Evolutionary conservation across 2,113 vertebrate species (phyloP).

Genomic region (Catharus fuscescens): DNA sequence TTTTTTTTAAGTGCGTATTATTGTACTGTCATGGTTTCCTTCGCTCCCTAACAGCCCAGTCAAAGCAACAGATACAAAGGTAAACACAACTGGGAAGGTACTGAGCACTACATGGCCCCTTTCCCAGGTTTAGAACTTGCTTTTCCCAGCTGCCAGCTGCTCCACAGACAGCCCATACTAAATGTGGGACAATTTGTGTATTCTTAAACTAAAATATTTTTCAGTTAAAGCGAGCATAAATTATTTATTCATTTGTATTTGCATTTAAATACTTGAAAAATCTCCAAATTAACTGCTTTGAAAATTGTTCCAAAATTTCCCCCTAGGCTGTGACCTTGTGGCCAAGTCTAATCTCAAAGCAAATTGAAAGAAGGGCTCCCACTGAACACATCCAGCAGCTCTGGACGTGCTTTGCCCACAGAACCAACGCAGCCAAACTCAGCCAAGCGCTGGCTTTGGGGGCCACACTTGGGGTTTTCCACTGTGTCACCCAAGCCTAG

Average conservation of each 20-base stretch:
- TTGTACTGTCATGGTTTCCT: not conserved
- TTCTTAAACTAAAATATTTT: slow-evolving; percentile 49
- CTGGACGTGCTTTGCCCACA: not conserved
- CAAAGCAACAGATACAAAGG: slow-evolving; percentile 38
- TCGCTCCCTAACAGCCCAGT: not conserved
- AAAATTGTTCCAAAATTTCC: slow-evolving; percentile 32
- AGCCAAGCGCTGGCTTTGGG: fast-evolving
- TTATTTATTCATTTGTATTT: slow-evolving; percentile 64
- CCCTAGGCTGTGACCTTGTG: not conserved
- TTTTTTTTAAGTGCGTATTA: slow-evolving; percentile 51
- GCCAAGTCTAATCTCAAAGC: slow-evolving; percentile 20
- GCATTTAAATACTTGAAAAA: slow-evolving; percentile 37
- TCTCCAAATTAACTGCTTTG: not conserved
- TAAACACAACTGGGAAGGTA: slow-evolving; percentile 38
- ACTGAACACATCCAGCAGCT: not conserved
- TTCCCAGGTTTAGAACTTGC: slow-evolving; percentile 37
- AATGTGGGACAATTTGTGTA: slow-evolving; percentile 4
- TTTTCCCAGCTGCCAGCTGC: slow-evolving; percentile 46
- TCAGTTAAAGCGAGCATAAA: slow-evolving; percentile 38
- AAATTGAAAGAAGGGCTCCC: not conserved
- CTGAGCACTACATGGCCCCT: not conserved
- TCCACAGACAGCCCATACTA: not conserved
- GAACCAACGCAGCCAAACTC: not conserved
- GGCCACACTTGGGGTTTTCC: not conserved
- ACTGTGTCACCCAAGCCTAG: not conserved